Evolutionary conservation across 37 sponge, comb jelly and placozoan species (phyloP).

Genomic region (Halisarca cf. caerulea): DNA sequence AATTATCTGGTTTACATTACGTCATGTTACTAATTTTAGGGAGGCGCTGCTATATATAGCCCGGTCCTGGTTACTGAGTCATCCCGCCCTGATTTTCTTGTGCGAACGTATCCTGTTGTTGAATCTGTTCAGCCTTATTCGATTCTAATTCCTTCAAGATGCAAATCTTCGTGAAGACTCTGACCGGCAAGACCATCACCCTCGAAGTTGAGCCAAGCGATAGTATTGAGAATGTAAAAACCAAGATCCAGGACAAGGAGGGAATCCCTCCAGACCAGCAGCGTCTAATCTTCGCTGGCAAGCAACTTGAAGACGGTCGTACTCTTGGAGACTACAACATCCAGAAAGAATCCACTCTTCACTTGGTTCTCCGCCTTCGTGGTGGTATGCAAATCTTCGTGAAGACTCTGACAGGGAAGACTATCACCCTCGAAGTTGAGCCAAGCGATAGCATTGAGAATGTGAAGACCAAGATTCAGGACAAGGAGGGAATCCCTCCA

Average conservation of each 20-base stretch:
- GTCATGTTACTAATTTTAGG: too few relatives aligned
- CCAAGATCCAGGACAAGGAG: constrained; percentile 96
- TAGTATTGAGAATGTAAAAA: constrained; percentile 95
- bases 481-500: constrained; percentile 83
- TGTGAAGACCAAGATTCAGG: constrained; percentile 82
- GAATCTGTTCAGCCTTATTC: too few relatives aligned
- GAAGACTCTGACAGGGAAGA: constrained; percentile 81
- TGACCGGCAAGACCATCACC: constrained; percentile 96
- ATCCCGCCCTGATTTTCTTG: too few relatives aligned
- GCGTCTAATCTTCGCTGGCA: constrained; percentile 95
- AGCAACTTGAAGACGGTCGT: constrained; percentile 63
- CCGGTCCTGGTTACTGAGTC: too few relatives aligned
- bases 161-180: constrained; percentile 98
- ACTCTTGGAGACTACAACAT: constrained; percentile 46
- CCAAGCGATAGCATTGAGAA: constrained; percentile 78
- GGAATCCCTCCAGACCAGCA: constrained; percentile 98
- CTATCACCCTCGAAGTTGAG: constrained; percentile 81
- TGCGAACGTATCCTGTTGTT: too few relatives aligned
- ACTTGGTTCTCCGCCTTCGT: constrained; percentile 18
- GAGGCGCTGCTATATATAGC: too few relatives aligned
- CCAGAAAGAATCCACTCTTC: constrained; percentile 49
- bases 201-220: constrained; percentile 96
- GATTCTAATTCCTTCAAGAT: too few relatives aligned
- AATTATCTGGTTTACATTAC: too few relatives aligned
- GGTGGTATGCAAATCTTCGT: constrained; percentile 82